Evolutionary conservation across 2,113 vertebrate species (phyloP).

Genomic region (Gambusia holbrooki): DNA sequence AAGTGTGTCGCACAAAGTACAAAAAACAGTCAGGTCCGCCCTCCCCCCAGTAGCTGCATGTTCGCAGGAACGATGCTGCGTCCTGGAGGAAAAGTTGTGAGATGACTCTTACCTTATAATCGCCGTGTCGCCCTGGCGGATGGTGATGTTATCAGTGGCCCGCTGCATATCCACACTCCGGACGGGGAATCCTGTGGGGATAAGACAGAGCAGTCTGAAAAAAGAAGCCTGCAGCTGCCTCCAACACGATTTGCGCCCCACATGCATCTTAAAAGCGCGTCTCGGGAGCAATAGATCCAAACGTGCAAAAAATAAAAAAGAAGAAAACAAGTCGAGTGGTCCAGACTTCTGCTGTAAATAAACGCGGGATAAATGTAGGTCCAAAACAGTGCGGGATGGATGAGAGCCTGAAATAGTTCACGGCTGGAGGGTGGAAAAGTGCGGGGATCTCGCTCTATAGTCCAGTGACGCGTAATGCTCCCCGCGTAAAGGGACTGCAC

Average conservation of each 20-base stretch:
- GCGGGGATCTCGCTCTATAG: constrained; percentile 28
- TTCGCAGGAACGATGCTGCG: constrained; percentile 1
- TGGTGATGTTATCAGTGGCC: constrained; percentile 99
- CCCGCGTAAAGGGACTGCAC: constrained; percentile 63
- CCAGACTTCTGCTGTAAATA: constrained; percentile 54
- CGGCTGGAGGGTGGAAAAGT: not conserved
- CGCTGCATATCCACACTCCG: constrained; percentile 98
- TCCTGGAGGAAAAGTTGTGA: constrained; percentile 1
- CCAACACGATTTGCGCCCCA: constrained; percentile 90
- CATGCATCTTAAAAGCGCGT: constrained; percentile 82
- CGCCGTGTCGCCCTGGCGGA: constrained; percentile 98
- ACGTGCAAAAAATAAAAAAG: constrained; percentile 5
- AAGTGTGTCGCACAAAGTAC: not conserved
- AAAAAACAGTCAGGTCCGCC: not conserved
- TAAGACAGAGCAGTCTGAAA: constrained; percentile 98
- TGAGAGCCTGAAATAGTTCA: constrained; percentile 9
- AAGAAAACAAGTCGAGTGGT: constrained; percentile 33
- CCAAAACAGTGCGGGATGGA: constrained; percentile 56
- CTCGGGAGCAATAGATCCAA: constrained; percentile 69
- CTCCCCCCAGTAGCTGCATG: not conserved
- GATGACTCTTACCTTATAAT: constrained; percentile 90
- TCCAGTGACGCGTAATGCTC: constrained; percentile 68
- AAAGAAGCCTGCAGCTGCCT: constrained; percentile 93
- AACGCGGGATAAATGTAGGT: constrained; percentile 40
- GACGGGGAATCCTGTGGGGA: constrained; percentile 98